These are phyloP conservation scores for Chelon labrosus DNA, from an alignment of 2,797 vertebrate genomes.

Conservation along the genomic window DNA sequence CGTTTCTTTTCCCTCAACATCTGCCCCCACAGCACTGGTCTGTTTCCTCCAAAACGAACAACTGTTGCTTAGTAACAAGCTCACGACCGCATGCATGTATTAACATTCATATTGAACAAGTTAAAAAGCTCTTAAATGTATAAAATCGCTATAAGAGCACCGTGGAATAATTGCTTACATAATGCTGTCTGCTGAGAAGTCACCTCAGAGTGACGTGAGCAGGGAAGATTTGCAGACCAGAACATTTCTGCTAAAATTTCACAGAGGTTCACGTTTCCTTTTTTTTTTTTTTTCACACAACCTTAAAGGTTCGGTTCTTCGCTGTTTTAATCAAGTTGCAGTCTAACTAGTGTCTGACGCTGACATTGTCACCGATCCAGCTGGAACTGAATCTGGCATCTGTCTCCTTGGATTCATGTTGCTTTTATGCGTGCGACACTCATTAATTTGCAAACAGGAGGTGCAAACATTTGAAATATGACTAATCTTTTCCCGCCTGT, in stretches of 20 bases:
- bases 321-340: conserved; percentile 8
- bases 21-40: not conserved
- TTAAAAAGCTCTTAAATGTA: not conserved
- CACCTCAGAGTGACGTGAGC: too few relatives aligned
- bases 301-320: conserved; percentile 17
- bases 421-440: not conserved
- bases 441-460: conserved; percentile 14
- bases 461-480: conserved; percentile 7
- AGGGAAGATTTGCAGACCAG: not conserved
- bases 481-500: conserved; percentile 9
- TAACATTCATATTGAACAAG: conserved; percentile 4
- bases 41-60: not conserved
- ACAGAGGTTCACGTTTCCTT: not conserved
- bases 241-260: too few relatives aligned
- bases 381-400: conserved; percentile 24
- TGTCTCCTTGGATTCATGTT: conserved; percentile 13
- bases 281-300: not conserved
- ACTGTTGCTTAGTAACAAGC: conserved; percentile 35
- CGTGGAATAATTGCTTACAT: not conserved
- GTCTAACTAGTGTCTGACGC: conserved; percentile 9
- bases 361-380: conserved; percentile 21
- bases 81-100: not conserved
- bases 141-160: not conserved
- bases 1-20: conserved; percentile 1
- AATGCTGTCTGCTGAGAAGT: too few relatives aligned